Conservation (phyloP, 2,888 invertebrate genomes). For the Microctonus aethiopoides region DNA sequence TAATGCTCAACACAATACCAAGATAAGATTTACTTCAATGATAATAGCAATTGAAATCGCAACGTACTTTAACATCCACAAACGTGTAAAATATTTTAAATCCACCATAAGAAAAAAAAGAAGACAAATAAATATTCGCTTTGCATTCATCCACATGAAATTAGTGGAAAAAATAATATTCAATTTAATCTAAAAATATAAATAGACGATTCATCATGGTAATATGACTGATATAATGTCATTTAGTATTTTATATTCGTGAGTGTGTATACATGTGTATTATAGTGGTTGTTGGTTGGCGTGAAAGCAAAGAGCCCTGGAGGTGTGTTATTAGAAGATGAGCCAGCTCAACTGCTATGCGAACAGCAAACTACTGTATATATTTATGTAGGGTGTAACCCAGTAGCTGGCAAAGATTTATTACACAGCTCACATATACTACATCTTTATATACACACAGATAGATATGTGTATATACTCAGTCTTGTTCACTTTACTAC, state of each 20-base stretch:
- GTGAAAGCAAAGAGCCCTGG: slow-evolving; percentile 5
- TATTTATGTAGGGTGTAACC: slow-evolving; percentile 27
- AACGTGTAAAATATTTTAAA: not conserved
- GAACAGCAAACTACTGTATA: slow-evolving; percentile 13
- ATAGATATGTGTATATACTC: not conserved
- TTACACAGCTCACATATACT: slow-evolving; percentile 18
- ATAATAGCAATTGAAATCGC: not conserved
- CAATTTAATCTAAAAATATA: no score
- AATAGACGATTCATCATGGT: not conserved
- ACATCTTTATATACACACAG: not conserved
- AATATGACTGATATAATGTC: not conserved
- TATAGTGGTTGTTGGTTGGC: not conserved
- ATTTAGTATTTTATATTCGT: not conserved
- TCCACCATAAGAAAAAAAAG: not conserved
- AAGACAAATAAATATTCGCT: no score
- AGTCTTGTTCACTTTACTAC: not conserved
- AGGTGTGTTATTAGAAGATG: slow-evolving; percentile 33
- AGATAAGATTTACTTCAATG: not conserved
- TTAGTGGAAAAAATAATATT: no score
- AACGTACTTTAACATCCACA: not conserved
- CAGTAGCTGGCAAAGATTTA: slow-evolving; percentile 33
- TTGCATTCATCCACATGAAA: not conserved
- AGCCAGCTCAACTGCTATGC: slow-evolving; percentile 20
- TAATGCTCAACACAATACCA: slow-evolving; percentile 16
- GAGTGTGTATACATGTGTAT: not conserved